Conservation (phyloP, 2,113 vertebrate species). For the Phoenicopterus ruber region DNA sequence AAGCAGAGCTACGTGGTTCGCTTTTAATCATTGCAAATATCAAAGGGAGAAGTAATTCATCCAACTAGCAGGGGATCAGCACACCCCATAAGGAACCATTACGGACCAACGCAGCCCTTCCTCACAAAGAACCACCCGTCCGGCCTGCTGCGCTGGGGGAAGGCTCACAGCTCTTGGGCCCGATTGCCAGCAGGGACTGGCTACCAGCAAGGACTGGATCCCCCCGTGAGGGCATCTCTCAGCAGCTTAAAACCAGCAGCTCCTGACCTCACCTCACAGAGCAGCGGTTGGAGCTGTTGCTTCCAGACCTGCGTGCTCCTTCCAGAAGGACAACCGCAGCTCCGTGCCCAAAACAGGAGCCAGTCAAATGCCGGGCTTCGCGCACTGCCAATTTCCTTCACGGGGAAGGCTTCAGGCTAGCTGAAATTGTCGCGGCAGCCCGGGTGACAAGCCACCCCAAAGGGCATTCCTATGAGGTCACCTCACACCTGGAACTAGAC, state of each 20-base stretch:
- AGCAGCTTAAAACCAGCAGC: background rate
- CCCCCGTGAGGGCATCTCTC: background rate
- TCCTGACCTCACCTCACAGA: background rate
- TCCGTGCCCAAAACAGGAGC: background rate
- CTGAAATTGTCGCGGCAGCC: background rate
- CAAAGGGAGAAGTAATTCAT: background rate
- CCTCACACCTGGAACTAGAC: background rate
- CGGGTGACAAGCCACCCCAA: background rate
- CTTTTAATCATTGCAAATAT: background rate
- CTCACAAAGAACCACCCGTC: background rate
- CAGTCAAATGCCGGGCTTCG: background rate
- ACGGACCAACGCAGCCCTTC: background rate
- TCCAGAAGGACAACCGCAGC: background rate
- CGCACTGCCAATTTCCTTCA: rapidly evolving
- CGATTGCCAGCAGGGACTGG: background rate
- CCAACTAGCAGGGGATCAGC: background rate
- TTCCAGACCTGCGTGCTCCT: background rate
- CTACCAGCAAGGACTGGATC: background rate
- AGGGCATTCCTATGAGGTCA: background rate
- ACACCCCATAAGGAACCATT: background rate
- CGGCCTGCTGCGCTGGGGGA: background rate
- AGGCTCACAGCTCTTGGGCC: background rate
- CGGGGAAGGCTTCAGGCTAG: background rate
- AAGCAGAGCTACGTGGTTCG: rapidly evolving
- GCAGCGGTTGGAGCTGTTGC: background rate